Evolutionary conservation across 2,888 invertebrate genomes (phyloP).

Genomic region (Mesorhabditis belari): DNA sequence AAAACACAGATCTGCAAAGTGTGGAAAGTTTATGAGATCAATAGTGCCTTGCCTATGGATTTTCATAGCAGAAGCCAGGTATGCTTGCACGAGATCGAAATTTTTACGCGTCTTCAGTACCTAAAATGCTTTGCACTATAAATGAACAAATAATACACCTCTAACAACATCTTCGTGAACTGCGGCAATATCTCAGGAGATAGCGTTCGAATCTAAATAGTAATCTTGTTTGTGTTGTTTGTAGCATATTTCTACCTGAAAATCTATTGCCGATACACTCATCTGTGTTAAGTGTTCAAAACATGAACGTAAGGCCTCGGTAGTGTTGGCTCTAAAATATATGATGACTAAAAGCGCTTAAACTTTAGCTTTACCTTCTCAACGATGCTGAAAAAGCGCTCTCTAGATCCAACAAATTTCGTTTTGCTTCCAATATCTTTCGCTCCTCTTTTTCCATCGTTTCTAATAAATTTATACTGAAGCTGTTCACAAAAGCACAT

Average conservation of each 20-base stretch:
- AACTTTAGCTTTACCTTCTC: constrained; percentile 6
- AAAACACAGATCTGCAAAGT: too few species aligned
- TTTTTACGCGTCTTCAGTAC: constrained; percentile 71
- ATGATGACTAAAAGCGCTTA: not conserved
- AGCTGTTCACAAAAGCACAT: not conserved
- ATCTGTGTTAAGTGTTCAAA: constrained; percentile 18
- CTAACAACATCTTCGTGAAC: constrained; percentile 37
- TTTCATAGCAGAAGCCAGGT: constrained; percentile 79
- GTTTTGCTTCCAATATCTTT: constrained; percentile 24
- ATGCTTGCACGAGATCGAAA: constrained; percentile 84
- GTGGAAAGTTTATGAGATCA: too few species aligned
- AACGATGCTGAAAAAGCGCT: constrained; percentile 20
- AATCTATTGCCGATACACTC: constrained; percentile 43
- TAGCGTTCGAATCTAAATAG: constrained; percentile 32
- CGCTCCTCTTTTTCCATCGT: constrained; percentile 8
- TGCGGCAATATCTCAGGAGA: constrained; percentile 17
- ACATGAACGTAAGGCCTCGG: not conserved
- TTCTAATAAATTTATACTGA: not conserved
- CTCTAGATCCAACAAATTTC: constrained; percentile 36
- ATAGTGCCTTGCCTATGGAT: constrained; percentile 56
- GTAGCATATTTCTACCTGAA: constrained; percentile 9
- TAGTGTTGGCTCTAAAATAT: not conserved
- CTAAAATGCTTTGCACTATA: constrained; percentile 54
- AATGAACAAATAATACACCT: constrained; percentile 10
- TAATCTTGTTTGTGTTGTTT: not conserved